phyloP scores from a whole-genome alignment of 2,113 vertebrate species.

The Dromas ardeola region DNA sequence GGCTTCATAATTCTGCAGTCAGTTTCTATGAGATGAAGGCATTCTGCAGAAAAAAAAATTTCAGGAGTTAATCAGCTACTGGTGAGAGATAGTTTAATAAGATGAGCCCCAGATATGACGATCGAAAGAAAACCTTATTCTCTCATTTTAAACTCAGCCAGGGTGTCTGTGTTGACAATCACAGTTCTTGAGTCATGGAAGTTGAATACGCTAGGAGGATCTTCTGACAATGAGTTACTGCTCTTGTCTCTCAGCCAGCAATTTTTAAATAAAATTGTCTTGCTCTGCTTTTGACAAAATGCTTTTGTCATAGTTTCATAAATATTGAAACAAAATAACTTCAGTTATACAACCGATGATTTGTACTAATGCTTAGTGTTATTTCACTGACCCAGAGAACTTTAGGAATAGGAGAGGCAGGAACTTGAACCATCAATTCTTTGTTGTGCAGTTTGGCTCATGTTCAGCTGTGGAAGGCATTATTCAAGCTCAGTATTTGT shows the following conservation, averaged over 20 bases:
- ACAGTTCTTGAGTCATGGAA: not conserved
- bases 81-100: not conserved
- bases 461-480: not conserved
- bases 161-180: not conserved
- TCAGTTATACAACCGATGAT: not conserved
- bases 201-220: not conserved
- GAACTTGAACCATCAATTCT: not conserved
- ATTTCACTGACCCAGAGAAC: not conserved
- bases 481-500: not conserved
- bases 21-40: not conserved
- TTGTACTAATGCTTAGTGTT: not conserved
- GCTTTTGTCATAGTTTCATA: not conserved
- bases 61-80: not conserved
- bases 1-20: not conserved
- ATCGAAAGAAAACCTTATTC: not conserved
- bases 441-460: not conserved
- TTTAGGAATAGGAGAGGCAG: not conserved
- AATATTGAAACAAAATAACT: not conserved
- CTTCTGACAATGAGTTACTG: not conserved
- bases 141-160: not conserved
- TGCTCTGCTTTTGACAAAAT: not conserved
- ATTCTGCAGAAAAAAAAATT: not conserved
- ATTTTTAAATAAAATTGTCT: not conserved
- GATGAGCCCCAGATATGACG: not conserved
- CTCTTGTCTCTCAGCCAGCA: not conserved